Evolutionary conservation across 2,113 vertebrate genomes (phyloP), one percentile per base, ranked within the genome.

Genomic region (Smithornis capensis): DNA sequence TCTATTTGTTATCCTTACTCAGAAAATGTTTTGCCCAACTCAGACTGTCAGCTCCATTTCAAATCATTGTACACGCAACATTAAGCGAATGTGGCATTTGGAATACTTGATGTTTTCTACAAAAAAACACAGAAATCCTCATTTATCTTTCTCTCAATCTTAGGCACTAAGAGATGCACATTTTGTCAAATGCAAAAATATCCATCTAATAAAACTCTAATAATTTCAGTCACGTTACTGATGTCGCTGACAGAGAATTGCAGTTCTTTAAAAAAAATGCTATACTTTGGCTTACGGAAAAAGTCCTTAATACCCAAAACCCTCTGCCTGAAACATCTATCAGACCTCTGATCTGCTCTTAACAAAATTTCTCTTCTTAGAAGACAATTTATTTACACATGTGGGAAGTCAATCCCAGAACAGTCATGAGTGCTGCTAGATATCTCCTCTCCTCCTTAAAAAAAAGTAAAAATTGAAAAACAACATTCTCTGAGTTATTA

Each of bases 1-100:
- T 76, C 50, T 83, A 33, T 87, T 73, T 73, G 67, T 42, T 90
- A 42, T 74, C 68, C 64, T 78, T 38, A 56, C 21, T 22, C 89
- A 82, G 75, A 42, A 90, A 91, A 85, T 5, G 4, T 83, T 93
- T 90, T 87, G 63, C 74, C 75, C 71, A 63, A 3, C 68, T 91
- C 63, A 62, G 49, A 47, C 37, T 91, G 81, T 92, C 94, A 95
- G 53, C 27, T 93, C 75, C 40, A 31, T 69, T 95, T 92, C 82
- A 69, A 85, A 82, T 90, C 75, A 52, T 35, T 40, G 38, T 27
- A 37, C 24, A 67, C 77, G 59, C 27, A 74, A 94, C 42, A 9
- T 44, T 91, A 88, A 95, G 28, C 37, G 69, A 83, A 88, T 3
- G 19, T 83, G 85, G 59, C 91, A 85, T 70, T 74, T 75, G 42